phyloP scores from a whole-genome alignment of 2,113 vertebrate genomes.

The Azemiops feae region DNA sequence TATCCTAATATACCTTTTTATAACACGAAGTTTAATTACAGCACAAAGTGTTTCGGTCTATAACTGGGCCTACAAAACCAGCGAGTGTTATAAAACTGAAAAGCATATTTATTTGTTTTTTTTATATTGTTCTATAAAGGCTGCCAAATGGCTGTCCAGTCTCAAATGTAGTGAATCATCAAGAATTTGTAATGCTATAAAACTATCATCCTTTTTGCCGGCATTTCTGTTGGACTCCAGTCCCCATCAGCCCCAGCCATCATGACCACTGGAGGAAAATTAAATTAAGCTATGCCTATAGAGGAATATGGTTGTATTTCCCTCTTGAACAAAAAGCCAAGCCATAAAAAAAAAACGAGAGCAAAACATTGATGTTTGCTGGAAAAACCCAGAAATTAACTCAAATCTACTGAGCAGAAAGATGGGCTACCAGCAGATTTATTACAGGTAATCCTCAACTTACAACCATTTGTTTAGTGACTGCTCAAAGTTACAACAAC shows the following conservation, averaged over 20 bases:
- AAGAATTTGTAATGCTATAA: background rate
- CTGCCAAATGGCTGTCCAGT: background rate
- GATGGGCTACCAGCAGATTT: background rate
- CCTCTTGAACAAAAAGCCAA: too few species aligned
- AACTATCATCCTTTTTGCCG: background rate
- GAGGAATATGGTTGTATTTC: background rate
- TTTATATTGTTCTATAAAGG: background rate
- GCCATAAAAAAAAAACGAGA: background rate
- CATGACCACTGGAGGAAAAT: background rate
- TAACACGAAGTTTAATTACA: background rate
- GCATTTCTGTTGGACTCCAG: background rate
- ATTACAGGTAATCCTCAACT: background rate
- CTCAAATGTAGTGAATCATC: too few species aligned
- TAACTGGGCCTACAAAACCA: background rate
- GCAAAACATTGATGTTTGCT: too few species aligned
- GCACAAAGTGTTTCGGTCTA: background rate
- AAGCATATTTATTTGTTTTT: background rate
- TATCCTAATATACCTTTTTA: background rate
- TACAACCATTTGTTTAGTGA: background rate
- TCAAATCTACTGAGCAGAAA: background rate
- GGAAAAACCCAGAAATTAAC: background rate
- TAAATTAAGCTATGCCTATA: background rate
- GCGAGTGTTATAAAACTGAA: background rate
- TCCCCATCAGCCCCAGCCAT: background rate
- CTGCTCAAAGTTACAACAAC: background rate